Percentiles rank a stretch among this genome's conserved stretches.
These are phyloP conservation scores for Meteorus colon DNA, from an alignment of 2,888 invertebrate species.

Conservation along the genomic window DNA sequence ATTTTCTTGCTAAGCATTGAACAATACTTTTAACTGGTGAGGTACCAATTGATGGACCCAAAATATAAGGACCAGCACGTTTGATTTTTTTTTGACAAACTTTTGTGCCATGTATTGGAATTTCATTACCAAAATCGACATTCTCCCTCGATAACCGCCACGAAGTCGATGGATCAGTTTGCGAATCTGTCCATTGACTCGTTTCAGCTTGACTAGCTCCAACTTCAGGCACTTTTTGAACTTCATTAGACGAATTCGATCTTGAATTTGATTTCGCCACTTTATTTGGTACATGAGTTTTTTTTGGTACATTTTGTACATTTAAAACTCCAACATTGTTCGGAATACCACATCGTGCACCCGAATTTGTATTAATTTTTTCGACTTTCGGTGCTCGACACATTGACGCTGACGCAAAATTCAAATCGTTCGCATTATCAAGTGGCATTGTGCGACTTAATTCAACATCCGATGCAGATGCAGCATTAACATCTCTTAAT, in stretches of 20 bases:
- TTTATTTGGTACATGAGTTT: constrained; percentile 25
- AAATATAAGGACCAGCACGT: constrained; percentile 80
- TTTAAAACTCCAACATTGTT: neutral
- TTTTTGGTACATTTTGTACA: too few relatives aligned
- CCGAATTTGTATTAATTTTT: constrained; percentile 34
- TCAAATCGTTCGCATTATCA: constrained; percentile 41
- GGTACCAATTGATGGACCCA: constrained; percentile 82
- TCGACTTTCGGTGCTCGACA: constrained; percentile 45
- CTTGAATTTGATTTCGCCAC: constrained; percentile 7
- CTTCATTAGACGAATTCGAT: constrained; percentile 36
- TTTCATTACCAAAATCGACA: constrained; percentile 67
- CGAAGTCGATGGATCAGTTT: constrained; percentile 24
- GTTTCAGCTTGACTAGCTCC: constrained; percentile 21
- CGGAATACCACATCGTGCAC: constrained; percentile 26
- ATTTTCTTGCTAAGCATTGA: constrained; percentile 83
- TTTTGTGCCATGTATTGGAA: constrained; percentile 75
- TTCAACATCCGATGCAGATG: constrained; percentile 35
- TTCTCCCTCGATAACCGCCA: constrained; percentile 50
- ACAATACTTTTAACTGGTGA: constrained; percentile 86
- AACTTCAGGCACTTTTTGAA: constrained; percentile 47
- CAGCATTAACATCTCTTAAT: constrained; percentile 21
- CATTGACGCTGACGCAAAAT: constrained; percentile 40
- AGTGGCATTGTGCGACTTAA: constrained; percentile 41
- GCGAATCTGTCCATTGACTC: constrained; percentile 31
- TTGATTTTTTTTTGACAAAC: constrained; percentile 76